Percentiles rank a stretch among this genome's conserved stretches.
Evolutionary conservation across 1,140 invertebrate genomes (phyloP).

Genomic region (Hyles vespertilio): DNA sequence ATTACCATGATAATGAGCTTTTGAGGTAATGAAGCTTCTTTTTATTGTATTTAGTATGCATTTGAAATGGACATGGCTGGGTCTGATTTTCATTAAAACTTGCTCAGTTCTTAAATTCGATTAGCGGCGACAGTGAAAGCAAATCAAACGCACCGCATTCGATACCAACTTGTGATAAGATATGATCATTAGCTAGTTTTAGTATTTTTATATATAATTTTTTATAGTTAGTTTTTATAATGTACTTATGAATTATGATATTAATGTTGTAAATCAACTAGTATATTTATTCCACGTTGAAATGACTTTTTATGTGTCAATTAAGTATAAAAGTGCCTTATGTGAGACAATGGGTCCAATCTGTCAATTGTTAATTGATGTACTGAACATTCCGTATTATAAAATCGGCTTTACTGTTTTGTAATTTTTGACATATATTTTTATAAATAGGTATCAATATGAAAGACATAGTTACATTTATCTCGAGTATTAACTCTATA

Average conservation of each 20-base stretch:
- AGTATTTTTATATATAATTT: constrained; percentile 20
- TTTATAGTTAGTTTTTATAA: constrained; percentile 21
- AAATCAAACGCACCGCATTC: constrained; percentile 15
- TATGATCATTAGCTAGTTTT: constrained; percentile 18
- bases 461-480: constrained; percentile 61
- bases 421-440: constrained; percentile 40
- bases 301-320: constrained; percentile 22
- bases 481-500: constrained; percentile 66
- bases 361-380: constrained; percentile 46
- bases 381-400: constrained; percentile 65
- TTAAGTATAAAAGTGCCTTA: constrained; percentile 46
- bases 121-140: too few relatives aligned
- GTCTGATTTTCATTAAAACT: too few relatives aligned
- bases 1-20: too few relatives aligned
- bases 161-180: constrained; percentile 34
- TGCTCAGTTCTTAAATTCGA: too few relatives aligned
- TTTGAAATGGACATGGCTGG: too few relatives aligned
- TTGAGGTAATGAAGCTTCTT: too few relatives aligned
- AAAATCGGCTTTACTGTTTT: constrained; percentile 43
- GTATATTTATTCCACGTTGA: constrained; percentile 44
- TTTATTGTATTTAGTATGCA: too few relatives aligned
- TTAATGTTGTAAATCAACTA: constrained; percentile 33
- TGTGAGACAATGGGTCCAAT: constrained; percentile 47
- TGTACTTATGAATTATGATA: constrained; percentile 58
- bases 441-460: constrained; percentile 44